Base-by-base conservation (phyloP, 35 echinoderm and acorn worm genomes). In the Heliocidaris erythrogramma region DNA sequence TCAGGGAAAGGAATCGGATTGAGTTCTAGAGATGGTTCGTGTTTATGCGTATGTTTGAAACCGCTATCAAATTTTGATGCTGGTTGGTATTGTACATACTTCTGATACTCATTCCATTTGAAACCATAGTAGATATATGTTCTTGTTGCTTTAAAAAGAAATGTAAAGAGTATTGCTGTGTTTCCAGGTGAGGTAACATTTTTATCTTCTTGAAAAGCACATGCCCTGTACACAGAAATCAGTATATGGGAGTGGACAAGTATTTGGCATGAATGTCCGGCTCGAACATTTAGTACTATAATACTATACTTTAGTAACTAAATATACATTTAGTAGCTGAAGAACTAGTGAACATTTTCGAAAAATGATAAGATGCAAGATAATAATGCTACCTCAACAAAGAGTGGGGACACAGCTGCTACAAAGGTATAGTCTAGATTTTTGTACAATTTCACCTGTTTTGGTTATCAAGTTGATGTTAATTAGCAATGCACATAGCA, bases 101-200 rank as follows among this genome's bases (percentile, higher is more conserved):
- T 89, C 87, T 89, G 87, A 89, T 89, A 89, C 24, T 89, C 87
- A 89, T 89, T 89, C 87, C 87, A 89, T 89, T 89, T 42, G 21
- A 89, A 32, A 78, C 65, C 65, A 78, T 78, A 78, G 65, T 78
- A 78, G 65, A 78, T 27, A 78, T 78, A n/a, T 78, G 65, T 78
- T 78, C 65, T 27, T 78, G 27, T 78, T 78, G 65, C 27, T 78
- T 78, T 78, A 0, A 21, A 7, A n/a, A 78, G 21, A 78, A 78
- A n/a, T 78, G 52, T 56, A 11, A 56, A 10, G 14, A 56, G 18
- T 78, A 27, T 71, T 21, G 24, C 24, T 21, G 24, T 78, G 18
- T 18, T 78, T 24, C 21, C 27, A n/a, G 2, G 52, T 56, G 52
- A 56, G 10, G 52, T 56, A 56, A 14, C 52, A 56, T 56, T 56